Evolutionary conservation across 2,113 vertebrate species (phyloP).

Genomic region (Myotis lucifugus): DNA sequence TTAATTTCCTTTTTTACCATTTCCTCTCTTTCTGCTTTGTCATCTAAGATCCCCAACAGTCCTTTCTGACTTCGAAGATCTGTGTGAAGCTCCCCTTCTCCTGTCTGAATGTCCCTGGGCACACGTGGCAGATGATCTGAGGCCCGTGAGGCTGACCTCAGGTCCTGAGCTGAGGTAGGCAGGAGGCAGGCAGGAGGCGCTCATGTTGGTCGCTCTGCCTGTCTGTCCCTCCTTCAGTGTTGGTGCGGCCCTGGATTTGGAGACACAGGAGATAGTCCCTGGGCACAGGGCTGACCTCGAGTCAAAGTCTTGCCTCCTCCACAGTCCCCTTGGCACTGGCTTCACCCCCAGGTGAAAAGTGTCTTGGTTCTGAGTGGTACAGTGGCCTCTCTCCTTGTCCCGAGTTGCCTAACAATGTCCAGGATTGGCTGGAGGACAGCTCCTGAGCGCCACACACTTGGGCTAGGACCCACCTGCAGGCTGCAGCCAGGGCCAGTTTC

Average conservation of each 20-base stretch:
- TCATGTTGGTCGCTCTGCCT: accelerated
- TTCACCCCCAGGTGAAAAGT: background rate
- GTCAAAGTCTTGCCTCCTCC: background rate
- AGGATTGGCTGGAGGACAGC: background rate
- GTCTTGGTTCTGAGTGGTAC: background rate
- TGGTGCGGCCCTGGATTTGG: accelerated
- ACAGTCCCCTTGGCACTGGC: background rate
- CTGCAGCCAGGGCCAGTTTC: background rate
- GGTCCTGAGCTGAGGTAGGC: background rate
- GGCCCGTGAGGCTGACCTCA: background rate
- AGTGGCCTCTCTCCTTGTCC: background rate
- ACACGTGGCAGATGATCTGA: background rate
- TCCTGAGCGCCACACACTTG: background rate
- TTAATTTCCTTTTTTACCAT: background rate
- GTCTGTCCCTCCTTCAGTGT: background rate
- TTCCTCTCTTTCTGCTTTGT: background rate
- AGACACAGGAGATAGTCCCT: background rate
- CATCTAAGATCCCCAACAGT: background rate
- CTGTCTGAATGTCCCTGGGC: background rate
- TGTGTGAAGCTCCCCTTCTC: background rate
- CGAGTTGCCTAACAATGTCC: background rate
- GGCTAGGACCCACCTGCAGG: background rate
- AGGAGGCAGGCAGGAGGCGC: accelerated
- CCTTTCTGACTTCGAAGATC: background rate
- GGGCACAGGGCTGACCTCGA: background rate